These are phyloP conservation scores for Spodoptera picta DNA, from an alignment of 2,888 invertebrate genomes.

Conservation along the genomic window DNA sequence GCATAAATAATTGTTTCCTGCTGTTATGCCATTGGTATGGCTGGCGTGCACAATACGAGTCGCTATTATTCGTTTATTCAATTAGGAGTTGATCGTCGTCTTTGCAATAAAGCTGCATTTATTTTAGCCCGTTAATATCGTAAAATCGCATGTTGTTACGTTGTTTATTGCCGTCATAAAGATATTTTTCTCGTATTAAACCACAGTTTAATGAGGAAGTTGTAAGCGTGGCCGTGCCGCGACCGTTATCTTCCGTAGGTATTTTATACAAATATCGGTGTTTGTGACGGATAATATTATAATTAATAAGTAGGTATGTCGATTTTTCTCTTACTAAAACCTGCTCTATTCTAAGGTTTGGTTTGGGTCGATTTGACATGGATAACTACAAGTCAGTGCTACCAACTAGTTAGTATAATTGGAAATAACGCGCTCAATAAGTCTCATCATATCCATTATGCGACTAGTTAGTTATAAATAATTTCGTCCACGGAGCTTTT, in stretches of 20 bases:
- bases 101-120: slow-evolving; percentile 17
- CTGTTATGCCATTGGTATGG: slow-evolving; percentile 30
- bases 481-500: slow-evolving; percentile 3
- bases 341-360: no score
- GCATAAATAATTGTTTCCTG: slow-evolving; percentile 58
- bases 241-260: slow-evolving; percentile 11
- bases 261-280: slow-evolving; percentile 7
- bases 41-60: slow-evolving; percentile 15
- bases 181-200: slow-evolving; percentile 10
- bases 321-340: slow-evolving; percentile 3
- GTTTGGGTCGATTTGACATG: no score
- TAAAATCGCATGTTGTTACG: slow-evolving; percentile 5
- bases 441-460: not conserved
- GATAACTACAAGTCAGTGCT: no score
- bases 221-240: slow-evolving; percentile 3
- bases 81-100: slow-evolving; percentile 17
- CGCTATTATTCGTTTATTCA: slow-evolving; percentile 25
- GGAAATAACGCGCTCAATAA: not conserved
- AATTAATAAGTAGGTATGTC: not conserved
- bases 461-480: slow-evolving; percentile 3
- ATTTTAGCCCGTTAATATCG: slow-evolving; percentile 2
- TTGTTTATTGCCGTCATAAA: slow-evolving; percentile 2
- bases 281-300: slow-evolving; percentile 16
- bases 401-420: not conserved
- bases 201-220: slow-evolving; percentile 10